Base-by-base conservation (phyloP, 1,140 invertebrate species). In the Plectrocnemia conspersa region DNA sequence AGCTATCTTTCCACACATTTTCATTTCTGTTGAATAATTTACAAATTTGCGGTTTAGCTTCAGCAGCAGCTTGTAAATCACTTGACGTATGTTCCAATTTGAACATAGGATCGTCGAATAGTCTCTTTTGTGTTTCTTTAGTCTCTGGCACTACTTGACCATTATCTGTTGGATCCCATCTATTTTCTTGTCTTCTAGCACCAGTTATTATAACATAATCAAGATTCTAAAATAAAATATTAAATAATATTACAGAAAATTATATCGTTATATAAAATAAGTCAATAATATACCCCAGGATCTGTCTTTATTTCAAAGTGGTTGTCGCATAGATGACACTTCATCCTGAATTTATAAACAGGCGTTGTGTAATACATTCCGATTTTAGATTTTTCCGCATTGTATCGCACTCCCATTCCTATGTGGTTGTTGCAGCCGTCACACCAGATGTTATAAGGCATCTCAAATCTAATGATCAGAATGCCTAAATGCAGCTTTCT, bases 401-500 rank as follows among this genome's bases (percentile, higher is more conserved):
- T 99, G 68, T 99, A 99, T 49, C 92, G 79, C 0, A 99, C 97
- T 18, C 97, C 96, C 93, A 97, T 98, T 19, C 95, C 97, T 61
- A 99, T 95, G 68, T 98, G 97, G 77, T 97, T 99, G 45, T 88
- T 85, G 71, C 97, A 99, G 22, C 95, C 95, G 44, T 94, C 87
- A 65, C 95, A 98, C 95, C 95, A 99, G 61, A 99, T 98, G 73
- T 99, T 99, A 65, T 96, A 99, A 1, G 97, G 97, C 94, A 99
- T 97, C 77, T 99, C 97, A 83, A 99, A 99, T 50, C 96, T 82
- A 59, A 99, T 98, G 40, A 98, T 95, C 27, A 99, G 82, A 58
- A 99, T 99, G 11, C 97, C 97, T 74, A 94, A 79, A 64, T 95
- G 86, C 0, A 98, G 77, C 75, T 99, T 99, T 16, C 87, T 76